These are phyloP conservation scores for Xylophagus ater DNA, from an alignment of 2,888 invertebrate genomes.

Conservation along the genomic window DNA sequence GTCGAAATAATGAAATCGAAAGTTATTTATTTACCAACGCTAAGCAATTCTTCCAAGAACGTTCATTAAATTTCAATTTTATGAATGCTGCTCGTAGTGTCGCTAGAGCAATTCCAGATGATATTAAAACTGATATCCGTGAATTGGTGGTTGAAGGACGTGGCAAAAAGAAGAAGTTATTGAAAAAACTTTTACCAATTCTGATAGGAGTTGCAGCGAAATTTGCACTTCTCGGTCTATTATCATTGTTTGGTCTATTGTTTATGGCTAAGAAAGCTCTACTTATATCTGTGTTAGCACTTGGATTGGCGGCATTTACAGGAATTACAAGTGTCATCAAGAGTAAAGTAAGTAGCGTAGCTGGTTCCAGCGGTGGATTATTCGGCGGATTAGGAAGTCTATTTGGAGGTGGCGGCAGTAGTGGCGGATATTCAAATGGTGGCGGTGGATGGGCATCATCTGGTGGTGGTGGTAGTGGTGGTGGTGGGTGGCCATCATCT, in stretches of 20 bases:
- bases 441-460: no score
- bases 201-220: conserved; percentile 49
- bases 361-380: conserved; percentile 23
- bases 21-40: conserved; percentile 45
- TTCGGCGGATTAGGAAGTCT: conserved; percentile 25
- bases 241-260: conserved; percentile 47
- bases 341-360: no score
- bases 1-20: conserved; percentile 46
- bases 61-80: conserved; percentile 43
- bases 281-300: conserved; percentile 46
- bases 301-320: conserved; percentile 46
- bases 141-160: conserved; percentile 49
- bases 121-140: conserved; percentile 44
- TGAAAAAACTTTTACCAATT: conserved; percentile 46
- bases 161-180: conserved; percentile 42
- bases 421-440: conserved; percentile 25
- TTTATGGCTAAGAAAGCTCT: conserved; percentile 54
- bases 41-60: conserved; percentile 46
- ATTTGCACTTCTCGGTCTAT: conserved; percentile 43
- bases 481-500: conserved; percentile 20
- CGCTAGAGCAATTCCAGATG: conserved; percentile 45
- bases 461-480: conserved; percentile 27
- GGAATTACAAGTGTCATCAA: conserved; percentile 33
- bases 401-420: conserved; percentile 26
- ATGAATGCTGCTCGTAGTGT: conserved; percentile 40